phyloP scores from a whole-genome alignment of 2,113 vertebrate genomes.

The Cololabis saira region DNA sequence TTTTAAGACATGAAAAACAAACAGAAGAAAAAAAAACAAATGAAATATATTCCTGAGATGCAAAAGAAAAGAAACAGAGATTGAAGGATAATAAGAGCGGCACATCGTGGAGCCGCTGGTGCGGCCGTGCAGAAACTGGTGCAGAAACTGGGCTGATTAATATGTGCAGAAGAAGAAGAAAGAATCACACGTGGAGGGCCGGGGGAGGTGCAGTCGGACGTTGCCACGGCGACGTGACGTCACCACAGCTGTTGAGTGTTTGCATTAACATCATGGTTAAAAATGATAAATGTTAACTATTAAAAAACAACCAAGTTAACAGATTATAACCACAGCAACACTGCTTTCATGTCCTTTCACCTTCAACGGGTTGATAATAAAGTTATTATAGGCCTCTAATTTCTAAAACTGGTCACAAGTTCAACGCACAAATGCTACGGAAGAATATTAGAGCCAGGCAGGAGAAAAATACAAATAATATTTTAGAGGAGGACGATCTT shows the following conservation, averaged over 20 bases:
- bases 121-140: slow-evolving; percentile 23
- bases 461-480: no score
- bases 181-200: slow-evolving; percentile 21
- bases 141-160: slow-evolving; percentile 40
- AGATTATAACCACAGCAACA: slow-evolving; percentile 15
- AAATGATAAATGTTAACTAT: slow-evolving; percentile 25
- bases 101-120: slow-evolving; percentile 27
- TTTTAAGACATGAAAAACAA: slow-evolving; percentile 50
- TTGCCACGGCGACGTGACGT: slow-evolving; percentile 5
- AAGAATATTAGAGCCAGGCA: no score
- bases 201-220: slow-evolving; percentile 8
- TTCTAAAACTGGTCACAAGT: slow-evolving; percentile 27
- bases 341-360: slow-evolving; percentile 5
- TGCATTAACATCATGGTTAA: slow-evolving; percentile 4
- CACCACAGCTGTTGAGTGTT: slow-evolving; percentile 17
- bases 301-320: background rate
- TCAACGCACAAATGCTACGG: background rate
- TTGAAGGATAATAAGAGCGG: slow-evolving; percentile 15
- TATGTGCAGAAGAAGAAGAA: slow-evolving; percentile 44
- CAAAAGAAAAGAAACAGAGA: slow-evolving; percentile 60
- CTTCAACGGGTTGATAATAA: background rate
- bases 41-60: slow-evolving; percentile 80
- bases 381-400: slow-evolving; percentile 36
- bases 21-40: slow-evolving; percentile 36
- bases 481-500: no score